Evolutionary conservation across 2,113 vertebrate species (phyloP).

Genomic region (Nestor notabilis): DNA sequence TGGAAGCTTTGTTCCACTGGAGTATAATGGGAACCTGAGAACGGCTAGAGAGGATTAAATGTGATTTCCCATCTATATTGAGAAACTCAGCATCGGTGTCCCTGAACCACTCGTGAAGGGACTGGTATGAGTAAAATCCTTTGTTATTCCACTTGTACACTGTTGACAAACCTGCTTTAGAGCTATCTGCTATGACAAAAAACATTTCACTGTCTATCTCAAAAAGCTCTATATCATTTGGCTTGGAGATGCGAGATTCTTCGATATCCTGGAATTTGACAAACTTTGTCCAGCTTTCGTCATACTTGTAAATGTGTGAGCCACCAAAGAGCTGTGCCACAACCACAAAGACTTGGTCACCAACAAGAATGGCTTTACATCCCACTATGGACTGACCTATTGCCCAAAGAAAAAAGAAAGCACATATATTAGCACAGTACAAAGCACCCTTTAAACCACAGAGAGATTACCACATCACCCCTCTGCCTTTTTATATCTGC

Average conservation of each 20-base stretch:
- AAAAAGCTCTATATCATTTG: constrained; percentile 95
- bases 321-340: constrained; percentile 97
- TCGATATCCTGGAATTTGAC: constrained; percentile 98
- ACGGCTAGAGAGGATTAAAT: constrained; percentile 93
- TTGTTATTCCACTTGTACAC: constrained; percentile 98
- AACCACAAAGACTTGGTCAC: constrained; percentile 95
- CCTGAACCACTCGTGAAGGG: constrained; percentile 95
- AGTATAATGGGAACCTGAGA: constrained; percentile 96
- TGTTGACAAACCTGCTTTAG: constrained; percentile 94
- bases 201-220: constrained; percentile 91
- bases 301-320: constrained; percentile 96
- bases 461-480: background rate
- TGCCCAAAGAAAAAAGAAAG: constrained; percentile 30
- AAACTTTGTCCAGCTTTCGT: constrained; percentile 95
- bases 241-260: constrained; percentile 95
- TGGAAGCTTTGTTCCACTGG: constrained; percentile 91
- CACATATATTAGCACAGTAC: constrained; percentile 6
- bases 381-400: constrained; percentile 96
- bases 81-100: constrained; percentile 95
- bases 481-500: background rate
- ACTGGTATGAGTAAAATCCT: constrained; percentile 96
- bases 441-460: background rate
- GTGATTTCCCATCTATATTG: constrained; percentile 89
- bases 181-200: constrained; percentile 97
- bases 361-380: constrained; percentile 93